Evolutionary conservation across 2,888 invertebrate genomes (phyloP).

Genomic region (Phengaris alcon): DNA sequence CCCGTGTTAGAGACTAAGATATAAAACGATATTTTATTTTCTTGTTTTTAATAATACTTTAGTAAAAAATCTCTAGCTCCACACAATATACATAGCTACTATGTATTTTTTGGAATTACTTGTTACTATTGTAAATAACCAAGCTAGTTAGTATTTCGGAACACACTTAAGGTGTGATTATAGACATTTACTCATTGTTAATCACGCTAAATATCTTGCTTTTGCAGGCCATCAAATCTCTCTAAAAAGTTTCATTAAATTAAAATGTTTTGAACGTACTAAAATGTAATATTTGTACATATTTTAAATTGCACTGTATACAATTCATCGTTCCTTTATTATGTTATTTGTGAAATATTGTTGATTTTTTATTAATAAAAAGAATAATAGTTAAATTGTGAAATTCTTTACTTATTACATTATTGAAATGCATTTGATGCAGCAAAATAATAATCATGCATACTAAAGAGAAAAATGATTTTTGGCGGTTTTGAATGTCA

Average conservation of each 20-base stretch:
- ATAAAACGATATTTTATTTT: no score
- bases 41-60: no score
- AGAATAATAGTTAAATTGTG: slow-evolving; percentile 41
- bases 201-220: slow-evolving; percentile 13
- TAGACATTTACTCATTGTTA: neutral
- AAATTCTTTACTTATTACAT: neutral
- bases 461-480: no score
- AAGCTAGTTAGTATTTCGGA: neutral
- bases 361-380: slow-evolving; percentile 76
- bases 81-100: no score
- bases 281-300: slow-evolving; percentile 16
- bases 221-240: neutral
- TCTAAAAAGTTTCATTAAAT: no score
- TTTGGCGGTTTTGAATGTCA: no score
- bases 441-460: no score
- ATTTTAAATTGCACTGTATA: slow-evolving; percentile 1
- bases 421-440: no score
- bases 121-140: no score
- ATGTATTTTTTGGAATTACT: no score
- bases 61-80: no score
- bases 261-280: neutral
- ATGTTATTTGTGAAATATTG: slow-evolving; percentile 69
- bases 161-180: slow-evolving; percentile 19
- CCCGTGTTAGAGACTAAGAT: no score
- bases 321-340: slow-evolving; percentile 35